These are phyloP conservation scores for Cassiopea andromeda DNA, from an alignment of 30 jellyfish, hydroid and myxozoan genomes.

Conservation along the genomic window DNA sequence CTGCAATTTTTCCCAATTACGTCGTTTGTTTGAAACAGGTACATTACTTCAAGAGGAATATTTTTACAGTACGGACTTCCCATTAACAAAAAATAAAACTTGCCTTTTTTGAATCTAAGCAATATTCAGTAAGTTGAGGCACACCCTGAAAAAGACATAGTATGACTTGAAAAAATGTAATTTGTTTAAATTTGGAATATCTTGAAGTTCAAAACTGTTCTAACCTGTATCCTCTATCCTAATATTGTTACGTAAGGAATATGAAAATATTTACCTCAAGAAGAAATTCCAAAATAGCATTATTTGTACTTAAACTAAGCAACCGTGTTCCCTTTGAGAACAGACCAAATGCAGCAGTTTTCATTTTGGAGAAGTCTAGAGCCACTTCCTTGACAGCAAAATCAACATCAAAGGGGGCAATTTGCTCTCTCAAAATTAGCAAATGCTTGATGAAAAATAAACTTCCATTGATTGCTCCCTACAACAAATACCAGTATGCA, in stretches of 20 bases:
- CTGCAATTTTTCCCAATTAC: too few species aligned
- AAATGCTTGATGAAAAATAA: conserved; percentile 91
- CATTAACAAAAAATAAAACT: background rate
- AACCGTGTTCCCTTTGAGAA: conserved; percentile 88
- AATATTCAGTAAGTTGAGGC: conserved; percentile 94
- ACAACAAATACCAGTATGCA: background rate
- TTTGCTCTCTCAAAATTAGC: conserved; percentile 90
- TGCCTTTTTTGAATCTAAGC: conserved; percentile 92
- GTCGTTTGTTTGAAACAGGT: too few species aligned
- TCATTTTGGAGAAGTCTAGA: conserved; percentile 85
- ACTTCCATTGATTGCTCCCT: conserved; percentile 96
- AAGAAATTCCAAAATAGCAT: conserved; percentile 89
- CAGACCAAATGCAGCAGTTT: conserved; percentile 93
- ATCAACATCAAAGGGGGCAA: conserved; percentile 97
- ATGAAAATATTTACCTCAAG: conserved; percentile 72
- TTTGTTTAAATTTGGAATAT: background rate
- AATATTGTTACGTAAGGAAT: background rate
- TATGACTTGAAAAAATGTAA: background rate
- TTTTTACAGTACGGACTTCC: background rate
- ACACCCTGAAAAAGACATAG: conserved; percentile 76
- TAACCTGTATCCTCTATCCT: background rate
- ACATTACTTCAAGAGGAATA: too few species aligned
- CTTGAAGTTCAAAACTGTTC: background rate
- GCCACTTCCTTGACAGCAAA: conserved; percentile 96
- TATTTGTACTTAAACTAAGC: conserved; percentile 81